These are phyloP conservation scores for Drosophila kambysellisi DNA, from an alignment of 2,888 invertebrate genomes.

Conservation along the genomic window DNA sequence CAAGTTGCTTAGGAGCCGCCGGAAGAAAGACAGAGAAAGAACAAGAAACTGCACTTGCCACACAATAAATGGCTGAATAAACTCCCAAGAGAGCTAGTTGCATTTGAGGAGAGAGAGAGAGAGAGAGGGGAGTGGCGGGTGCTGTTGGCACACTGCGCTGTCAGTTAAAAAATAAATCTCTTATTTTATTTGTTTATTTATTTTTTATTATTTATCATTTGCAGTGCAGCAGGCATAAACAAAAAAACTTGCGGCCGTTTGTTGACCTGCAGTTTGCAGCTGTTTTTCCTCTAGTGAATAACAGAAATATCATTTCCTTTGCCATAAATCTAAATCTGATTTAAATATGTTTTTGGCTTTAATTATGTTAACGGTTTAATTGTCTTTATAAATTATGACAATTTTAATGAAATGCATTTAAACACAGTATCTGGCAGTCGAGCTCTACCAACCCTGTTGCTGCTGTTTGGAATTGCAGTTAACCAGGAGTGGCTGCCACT, in stretches of 20 bases:
- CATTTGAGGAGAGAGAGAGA: background rate
- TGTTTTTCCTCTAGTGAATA: background rate
- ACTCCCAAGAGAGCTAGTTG: slow-evolving; percentile 32
- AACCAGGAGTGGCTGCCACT: background rate
- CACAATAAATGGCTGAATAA: slow-evolving; percentile 76
- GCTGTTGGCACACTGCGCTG: slow-evolving; percentile 31
- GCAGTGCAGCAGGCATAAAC: slow-evolving; percentile 43
- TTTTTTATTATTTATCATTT: slow-evolving; percentile 72
- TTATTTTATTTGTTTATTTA: slow-evolving; percentile 68
- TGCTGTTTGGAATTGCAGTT: slow-evolving; percentile 13
- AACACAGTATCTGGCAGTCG: background rate
- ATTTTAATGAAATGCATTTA: background rate
- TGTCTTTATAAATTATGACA: background rate
- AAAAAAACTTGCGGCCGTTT: slow-evolving; percentile 23
- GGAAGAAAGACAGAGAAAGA: slow-evolving; percentile 10
- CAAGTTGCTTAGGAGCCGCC: slow-evolving; percentile 29
- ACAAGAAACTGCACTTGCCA: slow-evolving; percentile 75
- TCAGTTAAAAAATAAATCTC: slow-evolving; percentile 19
- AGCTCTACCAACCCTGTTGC: background rate
- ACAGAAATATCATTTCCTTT: background rate
- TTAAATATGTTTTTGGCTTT: too few relatives aligned
- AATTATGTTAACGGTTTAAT: background rate
- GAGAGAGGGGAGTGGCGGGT: background rate
- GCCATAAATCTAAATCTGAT: background rate
- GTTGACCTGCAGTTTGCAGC: slow-evolving; percentile 10